Conservation (phyloP, 2,888 invertebrate genomes). For the Linnaemya vulpina region DNA sequence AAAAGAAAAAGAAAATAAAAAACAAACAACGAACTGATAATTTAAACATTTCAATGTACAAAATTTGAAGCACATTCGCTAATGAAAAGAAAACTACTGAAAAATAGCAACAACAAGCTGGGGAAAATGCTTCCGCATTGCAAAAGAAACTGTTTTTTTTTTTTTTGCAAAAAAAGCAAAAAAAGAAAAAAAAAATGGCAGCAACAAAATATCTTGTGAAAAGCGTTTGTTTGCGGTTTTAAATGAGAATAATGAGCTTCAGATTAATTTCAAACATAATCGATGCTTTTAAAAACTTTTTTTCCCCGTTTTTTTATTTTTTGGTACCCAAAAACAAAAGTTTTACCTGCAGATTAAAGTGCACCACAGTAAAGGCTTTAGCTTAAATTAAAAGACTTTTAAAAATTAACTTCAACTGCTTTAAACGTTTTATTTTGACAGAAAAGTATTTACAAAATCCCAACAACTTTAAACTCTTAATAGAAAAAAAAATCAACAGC, state of each 20-base stretch:
- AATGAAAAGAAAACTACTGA: constrained; percentile 29
- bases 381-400: neutral
- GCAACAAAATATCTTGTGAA: constrained; percentile 11
- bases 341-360: neutral
- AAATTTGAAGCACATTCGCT: constrained; percentile 40
- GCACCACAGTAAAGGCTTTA: neutral
- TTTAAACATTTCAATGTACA: constrained; percentile 64
- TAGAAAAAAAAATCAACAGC: neutral
- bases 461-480: neutral
- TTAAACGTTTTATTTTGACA: neutral
- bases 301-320: too few species aligned
- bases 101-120: constrained; percentile 8
- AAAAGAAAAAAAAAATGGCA: neutral
- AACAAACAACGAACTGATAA: constrained; percentile 56
- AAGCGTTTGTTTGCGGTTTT: constrained; percentile 49
- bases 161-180: too few species aligned
- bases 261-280: constrained; percentile 65
- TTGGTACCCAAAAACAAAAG: neutral
- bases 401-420: neutral
- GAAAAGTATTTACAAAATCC: neutral
- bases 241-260: constrained; percentile 63
- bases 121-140: constrained; percentile 62
- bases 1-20: constrained; percentile 3
- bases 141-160: neutral
- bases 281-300: constrained; percentile 36